phyloP scores from a whole-genome alignment of 2,888 invertebrate genomes.

The Hydraecia micacea region DNA sequence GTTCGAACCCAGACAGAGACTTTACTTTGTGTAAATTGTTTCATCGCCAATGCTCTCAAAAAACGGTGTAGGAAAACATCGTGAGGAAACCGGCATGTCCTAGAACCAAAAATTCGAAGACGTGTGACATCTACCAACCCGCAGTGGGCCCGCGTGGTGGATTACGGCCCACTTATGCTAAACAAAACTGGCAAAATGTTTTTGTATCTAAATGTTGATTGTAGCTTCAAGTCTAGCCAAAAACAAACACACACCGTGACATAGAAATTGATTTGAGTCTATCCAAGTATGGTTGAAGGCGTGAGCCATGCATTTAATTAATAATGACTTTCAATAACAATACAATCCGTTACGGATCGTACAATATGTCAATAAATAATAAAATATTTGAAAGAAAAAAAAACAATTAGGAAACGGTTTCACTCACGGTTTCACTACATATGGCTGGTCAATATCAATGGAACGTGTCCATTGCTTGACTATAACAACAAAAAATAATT shows the following conservation, averaged over 20 bases:
- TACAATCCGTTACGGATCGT: slow-evolving; percentile 3
- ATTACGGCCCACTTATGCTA: no score
- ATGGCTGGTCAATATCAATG: not conserved
- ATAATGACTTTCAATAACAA: slow-evolving; percentile 14
- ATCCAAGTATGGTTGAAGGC: not conserved
- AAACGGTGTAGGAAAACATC: no score
- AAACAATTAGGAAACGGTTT: not conserved
- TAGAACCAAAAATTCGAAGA: no score
- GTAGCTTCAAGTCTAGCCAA: not conserved
- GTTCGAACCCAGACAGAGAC: no score
- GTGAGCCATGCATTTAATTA: slow-evolving; percentile 10
- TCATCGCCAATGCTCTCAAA: no score
- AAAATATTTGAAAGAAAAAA: not conserved
- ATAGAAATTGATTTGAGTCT: slow-evolving; percentile 15
- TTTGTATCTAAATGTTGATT: not conserved
- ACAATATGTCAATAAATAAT: slow-evolving; percentile 9
- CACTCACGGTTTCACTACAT: not conserved
- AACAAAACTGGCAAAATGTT: not conserved
- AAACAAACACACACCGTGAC: not conserved
- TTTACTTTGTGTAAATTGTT: no score
- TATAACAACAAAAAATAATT: not conserved
- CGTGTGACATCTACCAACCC: no score
- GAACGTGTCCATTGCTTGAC: not conserved
- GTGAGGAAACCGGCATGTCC: no score
- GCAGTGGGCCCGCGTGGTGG: no score